Conservation (phyloP, 2,797 vertebrate genomes). For the Sciaenops ocellatus region DNA sequence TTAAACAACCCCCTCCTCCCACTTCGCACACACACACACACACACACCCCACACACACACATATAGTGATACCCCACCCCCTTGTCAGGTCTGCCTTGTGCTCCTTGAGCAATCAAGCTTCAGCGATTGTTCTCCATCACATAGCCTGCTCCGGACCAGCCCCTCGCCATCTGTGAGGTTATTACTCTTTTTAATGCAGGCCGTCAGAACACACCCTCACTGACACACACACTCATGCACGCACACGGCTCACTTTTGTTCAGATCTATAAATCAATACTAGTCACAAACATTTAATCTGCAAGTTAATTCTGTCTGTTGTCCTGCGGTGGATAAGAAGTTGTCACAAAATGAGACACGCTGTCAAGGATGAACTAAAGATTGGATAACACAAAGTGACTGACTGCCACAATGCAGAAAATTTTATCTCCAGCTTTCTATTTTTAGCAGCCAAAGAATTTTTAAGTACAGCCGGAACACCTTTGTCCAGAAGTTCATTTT, state of each 20-base stretch:
- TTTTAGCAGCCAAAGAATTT: too few species aligned
- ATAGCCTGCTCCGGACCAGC: constrained; percentile 78
- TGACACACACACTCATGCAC: constrained; percentile 57
- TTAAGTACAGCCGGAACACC: constrained; percentile 8
- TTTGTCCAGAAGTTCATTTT: neutral
- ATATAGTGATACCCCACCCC: constrained; percentile 70
- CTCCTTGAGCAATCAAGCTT: constrained; percentile 86
- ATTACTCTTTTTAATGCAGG: constrained; percentile 81
- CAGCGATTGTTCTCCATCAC: constrained; percentile 85
- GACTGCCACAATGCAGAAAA: neutral
- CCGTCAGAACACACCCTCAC: constrained; percentile 73
- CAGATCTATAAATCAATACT: constrained; percentile 82
- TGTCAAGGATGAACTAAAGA: constrained; percentile 38
- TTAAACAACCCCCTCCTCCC: constrained; percentile 81
- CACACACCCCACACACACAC: constrained; percentile 48
- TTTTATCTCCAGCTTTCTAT: neutral
- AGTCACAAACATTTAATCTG: constrained; percentile 80
- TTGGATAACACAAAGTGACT: constrained; percentile 17
- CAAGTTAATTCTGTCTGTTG: constrained; percentile 71
- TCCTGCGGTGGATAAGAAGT: constrained; percentile 46
- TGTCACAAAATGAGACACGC: constrained; percentile 51
- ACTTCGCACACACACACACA: constrained; percentile 46
- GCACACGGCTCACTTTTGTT: constrained; percentile 69
- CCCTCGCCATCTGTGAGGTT: constrained; percentile 87
- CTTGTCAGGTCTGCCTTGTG: constrained; percentile 81